phyloP scores from a whole-genome alignment of 2,113 vertebrate species.

The Clarias batrachus region DNA sequence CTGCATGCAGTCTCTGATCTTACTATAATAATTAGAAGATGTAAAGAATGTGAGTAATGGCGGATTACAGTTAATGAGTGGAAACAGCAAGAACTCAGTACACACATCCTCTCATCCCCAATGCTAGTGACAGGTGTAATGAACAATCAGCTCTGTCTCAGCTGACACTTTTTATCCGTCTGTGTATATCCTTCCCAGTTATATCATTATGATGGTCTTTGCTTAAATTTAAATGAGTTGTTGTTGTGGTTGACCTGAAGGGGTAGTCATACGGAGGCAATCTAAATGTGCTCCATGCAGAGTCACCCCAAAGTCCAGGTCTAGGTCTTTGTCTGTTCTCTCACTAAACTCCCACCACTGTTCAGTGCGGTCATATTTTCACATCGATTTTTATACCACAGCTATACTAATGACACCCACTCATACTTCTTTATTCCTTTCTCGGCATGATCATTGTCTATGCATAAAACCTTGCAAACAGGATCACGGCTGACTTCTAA shows the following conservation, averaged over 20 bases:
- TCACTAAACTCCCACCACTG: neutral
- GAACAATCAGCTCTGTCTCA: neutral
- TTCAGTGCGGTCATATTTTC: neutral
- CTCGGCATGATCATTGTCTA: neutral
- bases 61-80: neutral
- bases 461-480: too few relatives aligned
- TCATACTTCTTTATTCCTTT: neutral
- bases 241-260: neutral
- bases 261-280: neutral
- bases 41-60: constrained; percentile 21
- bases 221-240: neutral
- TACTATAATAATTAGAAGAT: constrained; percentile 15
- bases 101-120: neutral
- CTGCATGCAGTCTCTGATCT: constrained; percentile 11
- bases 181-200: neutral
- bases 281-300: neutral
- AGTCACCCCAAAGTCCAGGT: neutral
- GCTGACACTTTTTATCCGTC: neutral
- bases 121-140: neutral
- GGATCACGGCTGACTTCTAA: neutral
- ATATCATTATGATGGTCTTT: neutral
- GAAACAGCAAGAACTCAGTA: neutral
- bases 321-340: neutral
- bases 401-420: neutral
- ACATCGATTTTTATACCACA: neutral